phyloP scores from a whole-genome alignment of 2,888 invertebrate species.

The Perizoma flavofasciatum region DNA sequence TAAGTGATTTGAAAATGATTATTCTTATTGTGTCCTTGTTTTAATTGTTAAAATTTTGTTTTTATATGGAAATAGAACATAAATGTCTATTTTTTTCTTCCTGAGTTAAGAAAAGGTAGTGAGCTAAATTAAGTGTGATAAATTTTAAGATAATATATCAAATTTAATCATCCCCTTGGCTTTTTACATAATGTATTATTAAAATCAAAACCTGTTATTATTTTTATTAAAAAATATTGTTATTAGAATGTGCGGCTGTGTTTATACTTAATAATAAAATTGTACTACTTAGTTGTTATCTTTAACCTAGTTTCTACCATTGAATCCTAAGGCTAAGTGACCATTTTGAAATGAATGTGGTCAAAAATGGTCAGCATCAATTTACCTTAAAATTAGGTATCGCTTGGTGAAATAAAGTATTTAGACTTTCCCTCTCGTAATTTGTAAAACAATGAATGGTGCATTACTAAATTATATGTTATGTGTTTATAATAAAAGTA shows the following conservation, averaged over 20 bases:
- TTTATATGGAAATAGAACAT: no score
- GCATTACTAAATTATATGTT: slow-evolving; percentile 32
- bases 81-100: no score
- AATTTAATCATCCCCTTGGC: not conserved
- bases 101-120: no score
- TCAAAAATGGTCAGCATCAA: not conserved
- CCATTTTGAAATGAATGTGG: not conserved
- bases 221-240: slow-evolving; percentile 7
- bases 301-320: not conserved
- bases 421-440: slow-evolving; percentile 15
- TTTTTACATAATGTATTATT: slow-evolving; percentile 7
- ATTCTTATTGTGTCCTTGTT: not conserved
- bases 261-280: slow-evolving; percentile 18
- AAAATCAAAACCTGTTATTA: not conserved
- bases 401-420: not conserved
- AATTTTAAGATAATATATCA: no score
- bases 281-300: not conserved
- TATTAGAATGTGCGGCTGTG: slow-evolving; percentile 40
- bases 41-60: no score
- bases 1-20: not conserved
- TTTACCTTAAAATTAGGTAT: not conserved
- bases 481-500: slow-evolving; percentile 36
- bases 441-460: slow-evolving; percentile 34
- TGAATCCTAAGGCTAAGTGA: not conserved
- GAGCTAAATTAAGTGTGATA: no score